Base-by-base conservation (phyloP, 2,113 vertebrate species). In the Ancistrus triradiatus region DNA sequence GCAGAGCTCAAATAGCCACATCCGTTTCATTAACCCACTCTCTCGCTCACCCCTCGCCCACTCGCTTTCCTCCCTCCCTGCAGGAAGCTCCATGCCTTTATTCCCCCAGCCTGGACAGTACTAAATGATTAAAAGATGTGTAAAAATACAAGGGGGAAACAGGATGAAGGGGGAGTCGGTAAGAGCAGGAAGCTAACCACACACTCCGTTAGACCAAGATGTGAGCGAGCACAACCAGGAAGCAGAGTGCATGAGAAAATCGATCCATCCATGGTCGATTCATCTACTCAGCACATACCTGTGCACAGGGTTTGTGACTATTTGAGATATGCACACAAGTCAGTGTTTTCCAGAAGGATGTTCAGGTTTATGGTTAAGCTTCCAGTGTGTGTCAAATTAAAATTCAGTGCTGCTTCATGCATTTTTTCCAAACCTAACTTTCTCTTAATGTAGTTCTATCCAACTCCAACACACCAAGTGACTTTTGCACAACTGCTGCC, bases 41-140 rank as follows among this genome's bases (percentile, higher is more conserved):
- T 74, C 79, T 82, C 21, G 27, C 80, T 82, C 21, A 19, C 80
- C 75, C 75, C 74, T 63, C 77, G 78, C 78, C 74, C 72, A 58
- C 74, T 80, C 78, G 58, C 35, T 15, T 15, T 48, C 17, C 31
- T 40, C 25, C 37, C 55, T 80, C 78, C 81, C 66, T 74, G 77
- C 81, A 85, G 82, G 82, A 86, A 83, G 68, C 66, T 48, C 59
- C 49, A 57, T 72, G 24, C 50, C 76, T 74, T 59, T 60, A 40
- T 60, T 66, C 69, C 66, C 57, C 59, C 33, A 52, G 31, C 74
- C 73, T 63, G 60, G 59, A 74, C 77, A 73, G 77, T 73, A 77
- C 58, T 83, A 79, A 83, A 80, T 83, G 78, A 85, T 83, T 74
- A 80, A 57, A 84, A 84, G 78, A 77, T 77, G 77, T 77, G 53